Conservation (phyloP, 53 echinoderm and acorn worm genomes). For the Holothuria leucospilota region DNA sequence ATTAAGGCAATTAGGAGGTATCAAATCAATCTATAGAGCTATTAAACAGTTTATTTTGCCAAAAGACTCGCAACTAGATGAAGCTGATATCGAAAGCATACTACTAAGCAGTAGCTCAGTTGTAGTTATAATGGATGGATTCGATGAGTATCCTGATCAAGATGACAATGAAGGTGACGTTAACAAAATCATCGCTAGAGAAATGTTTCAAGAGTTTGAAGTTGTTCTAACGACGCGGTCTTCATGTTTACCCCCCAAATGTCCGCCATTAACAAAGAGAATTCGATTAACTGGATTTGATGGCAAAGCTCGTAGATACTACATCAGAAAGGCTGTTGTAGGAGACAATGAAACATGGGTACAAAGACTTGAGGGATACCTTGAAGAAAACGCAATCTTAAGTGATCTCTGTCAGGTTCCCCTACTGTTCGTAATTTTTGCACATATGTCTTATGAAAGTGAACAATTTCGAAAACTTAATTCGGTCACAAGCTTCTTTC, state of each 20-base stretch:
- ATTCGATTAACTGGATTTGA: conserved; percentile 12
- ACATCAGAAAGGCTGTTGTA: conserved; percentile 2
- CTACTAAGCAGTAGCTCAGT: not conserved
- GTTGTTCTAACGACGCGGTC: conserved; percentile 25
- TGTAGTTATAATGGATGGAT: conserved; percentile 6
- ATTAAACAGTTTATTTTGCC: too few species aligned
- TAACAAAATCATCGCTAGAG: not conserved
- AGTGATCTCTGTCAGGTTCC: too few species aligned
- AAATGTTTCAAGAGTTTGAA: conserved; percentile 13
- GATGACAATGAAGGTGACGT: conserved; percentile 8
- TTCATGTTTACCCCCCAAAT: not conserved
- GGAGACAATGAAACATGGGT: not conserved
- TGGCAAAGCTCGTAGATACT: not conserved
- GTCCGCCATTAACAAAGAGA: not conserved
- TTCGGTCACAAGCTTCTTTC: too few species aligned
- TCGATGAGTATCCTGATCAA: too few species aligned
- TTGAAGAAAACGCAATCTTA: conserved; percentile 1
- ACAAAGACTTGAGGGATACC: not conserved
- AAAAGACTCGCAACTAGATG: not conserved
- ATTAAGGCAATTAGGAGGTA: too few species aligned
- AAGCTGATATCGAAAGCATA: not conserved
- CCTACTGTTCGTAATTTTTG: conserved; percentile 19
- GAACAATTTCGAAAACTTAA: not conserved
- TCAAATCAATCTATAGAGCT: too few species aligned
- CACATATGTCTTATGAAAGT: not conserved